Conservation (phyloP, 2,113 vertebrate genomes). For the Pristiophorus japonicus region DNA sequence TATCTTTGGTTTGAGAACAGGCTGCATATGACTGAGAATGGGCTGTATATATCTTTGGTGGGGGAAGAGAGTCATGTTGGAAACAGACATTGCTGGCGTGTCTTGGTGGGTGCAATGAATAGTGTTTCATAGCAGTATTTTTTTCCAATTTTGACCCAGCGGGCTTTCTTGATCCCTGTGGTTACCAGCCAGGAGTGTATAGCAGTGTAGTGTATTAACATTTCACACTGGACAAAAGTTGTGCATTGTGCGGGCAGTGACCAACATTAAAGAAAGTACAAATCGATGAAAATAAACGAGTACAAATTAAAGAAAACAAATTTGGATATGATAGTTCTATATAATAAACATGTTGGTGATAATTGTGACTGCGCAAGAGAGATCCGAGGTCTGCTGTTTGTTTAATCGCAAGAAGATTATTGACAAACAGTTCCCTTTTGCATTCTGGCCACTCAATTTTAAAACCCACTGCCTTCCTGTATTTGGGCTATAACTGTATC, state of each 20-base stretch:
- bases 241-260: background rate
- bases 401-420: background rate
- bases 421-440: background rate
- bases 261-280: background rate
- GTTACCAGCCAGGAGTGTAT: background rate
- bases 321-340: background rate
- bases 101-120: background rate
- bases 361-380: constrained; percentile 13
- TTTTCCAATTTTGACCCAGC: background rate
- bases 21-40: background rate
- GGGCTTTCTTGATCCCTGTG: background rate
- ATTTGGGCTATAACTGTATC: background rate
- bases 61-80: background rate
- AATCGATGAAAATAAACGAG: background rate
- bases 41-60: background rate
- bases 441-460: background rate
- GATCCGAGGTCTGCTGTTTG: background rate
- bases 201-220: background rate
- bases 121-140: background rate
- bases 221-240: background rate
- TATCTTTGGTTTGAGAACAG: background rate
- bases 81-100: background rate
- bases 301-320: background rate
- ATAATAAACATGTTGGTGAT: background rate
- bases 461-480: background rate